These are phyloP conservation scores for Pandion haliaetus DNA, from an alignment of 2,113 vertebrate genomes.

Conservation along the genomic window DNA sequence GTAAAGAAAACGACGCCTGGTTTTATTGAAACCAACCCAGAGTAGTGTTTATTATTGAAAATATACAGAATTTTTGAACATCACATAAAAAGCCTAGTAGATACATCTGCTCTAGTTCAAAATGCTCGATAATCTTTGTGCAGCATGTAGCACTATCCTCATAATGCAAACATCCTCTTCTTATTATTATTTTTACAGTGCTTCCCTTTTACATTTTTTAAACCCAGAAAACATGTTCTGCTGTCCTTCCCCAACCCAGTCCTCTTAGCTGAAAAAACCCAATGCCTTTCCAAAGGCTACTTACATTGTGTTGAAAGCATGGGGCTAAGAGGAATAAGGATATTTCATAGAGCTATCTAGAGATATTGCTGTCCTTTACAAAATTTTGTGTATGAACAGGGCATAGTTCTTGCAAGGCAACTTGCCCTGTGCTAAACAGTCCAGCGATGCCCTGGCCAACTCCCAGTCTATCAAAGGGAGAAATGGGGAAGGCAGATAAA, in stretches of 20 bases:
- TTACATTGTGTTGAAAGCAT: background rate
- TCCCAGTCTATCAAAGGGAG: background rate
- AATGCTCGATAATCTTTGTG: slow-evolving; percentile 22
- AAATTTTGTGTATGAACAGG: background rate
- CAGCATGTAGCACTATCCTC: slow-evolving; percentile 1
- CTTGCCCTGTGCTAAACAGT: background rate
- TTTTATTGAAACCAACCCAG: slow-evolving; percentile 65
- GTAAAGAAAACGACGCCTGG: background rate
- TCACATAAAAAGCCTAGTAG: slow-evolving; percentile 66
- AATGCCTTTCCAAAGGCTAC: background rate
- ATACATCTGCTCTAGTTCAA: slow-evolving; percentile 27
- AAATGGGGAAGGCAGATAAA: background rate
- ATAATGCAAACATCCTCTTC: background rate
- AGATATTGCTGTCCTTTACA: background rate
- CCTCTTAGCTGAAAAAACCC: background rate
- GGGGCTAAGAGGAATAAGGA: background rate
- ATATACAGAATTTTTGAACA: slow-evolving; percentile 68
- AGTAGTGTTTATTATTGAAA: slow-evolving; percentile 72
- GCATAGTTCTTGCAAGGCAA: background rate
- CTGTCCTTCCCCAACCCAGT: background rate
- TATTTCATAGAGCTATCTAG: background rate
- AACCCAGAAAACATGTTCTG: background rate
- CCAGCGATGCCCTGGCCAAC: background rate
- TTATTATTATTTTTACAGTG: slow-evolving; percentile 5
- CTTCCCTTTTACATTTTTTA: background rate